Conservation (phyloP, 1,140 invertebrate genomes). For the Notospermus geniculatus region DNA sequence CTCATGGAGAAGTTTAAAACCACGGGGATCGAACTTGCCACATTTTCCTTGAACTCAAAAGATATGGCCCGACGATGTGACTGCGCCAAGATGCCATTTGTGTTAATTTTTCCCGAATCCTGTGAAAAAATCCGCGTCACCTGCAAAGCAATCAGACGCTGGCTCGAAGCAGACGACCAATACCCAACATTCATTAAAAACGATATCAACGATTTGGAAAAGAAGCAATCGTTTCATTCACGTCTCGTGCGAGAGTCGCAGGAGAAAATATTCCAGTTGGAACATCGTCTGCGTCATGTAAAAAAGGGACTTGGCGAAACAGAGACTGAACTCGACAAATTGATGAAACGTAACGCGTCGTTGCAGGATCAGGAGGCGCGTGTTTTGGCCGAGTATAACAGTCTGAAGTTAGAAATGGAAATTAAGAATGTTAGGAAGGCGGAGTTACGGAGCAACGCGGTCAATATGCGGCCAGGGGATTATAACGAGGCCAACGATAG, state of each 20-base stretch:
- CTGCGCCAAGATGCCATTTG: slow-evolving; percentile 27
- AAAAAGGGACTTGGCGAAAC: slow-evolving; percentile 22
- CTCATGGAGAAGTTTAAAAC: slow-evolving; percentile 33
- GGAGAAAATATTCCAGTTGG: slow-evolving; percentile 26
- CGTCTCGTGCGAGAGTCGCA: slow-evolving; percentile 24
- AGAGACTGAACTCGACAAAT: slow-evolving; percentile 23
- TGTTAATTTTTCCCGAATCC: slow-evolving; percentile 35
- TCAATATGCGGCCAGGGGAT: slow-evolving; percentile 15
- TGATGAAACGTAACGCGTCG: slow-evolving; percentile 21
- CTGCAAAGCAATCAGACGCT: slow-evolving; percentile 28
- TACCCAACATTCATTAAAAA: slow-evolving; percentile 31
- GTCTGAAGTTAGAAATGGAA: slow-evolving; percentile 31
- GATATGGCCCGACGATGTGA: slow-evolving; percentile 26
- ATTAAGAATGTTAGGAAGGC: slow-evolving; percentile 30
- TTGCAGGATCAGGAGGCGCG: slow-evolving; percentile 23
- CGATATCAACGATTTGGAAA: slow-evolving; percentile 34
- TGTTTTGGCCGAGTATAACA: slow-evolving; percentile 22
- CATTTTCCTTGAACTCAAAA: slow-evolving; percentile 29
- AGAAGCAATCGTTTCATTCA: slow-evolving; percentile 23
- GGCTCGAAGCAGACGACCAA: slow-evolving; percentile 32
- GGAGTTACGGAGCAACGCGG: slow-evolving; percentile 13
- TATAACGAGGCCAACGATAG: slow-evolving; percentile 22
- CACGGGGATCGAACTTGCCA: slow-evolving; percentile 24
- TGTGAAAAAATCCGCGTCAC: slow-evolving; percentile 36
- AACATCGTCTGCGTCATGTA: slow-evolving; percentile 32